Base-by-base conservation (phyloP, 2,113 vertebrate species). In the Chiloscyllium plagiosum region DNA sequence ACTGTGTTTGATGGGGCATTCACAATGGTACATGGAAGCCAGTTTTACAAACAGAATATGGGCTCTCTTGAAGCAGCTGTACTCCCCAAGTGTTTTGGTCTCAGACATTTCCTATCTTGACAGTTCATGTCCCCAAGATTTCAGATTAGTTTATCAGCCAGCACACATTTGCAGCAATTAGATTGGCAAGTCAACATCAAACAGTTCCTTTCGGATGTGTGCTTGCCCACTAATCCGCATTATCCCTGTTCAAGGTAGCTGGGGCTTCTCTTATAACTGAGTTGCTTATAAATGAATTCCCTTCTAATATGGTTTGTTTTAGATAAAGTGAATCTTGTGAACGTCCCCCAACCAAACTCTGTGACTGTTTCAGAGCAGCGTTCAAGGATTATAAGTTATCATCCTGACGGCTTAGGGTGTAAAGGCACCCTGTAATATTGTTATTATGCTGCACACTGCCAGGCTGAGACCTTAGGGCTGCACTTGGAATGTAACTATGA, bases 131-230 rank as follows among this genome's bases (percentile, higher is more conserved):
- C 47, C 94, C 42, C 69, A 47, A 52, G 94, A 95, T 72, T 47
- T 95, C 7, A 72, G 42, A 95, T 72, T 50, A 72, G 66, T 24
- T 95, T 72, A 95, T 95, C 66, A 70, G 93, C 42, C 24, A 13
- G 94, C 15, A 17, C 94, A 72, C 69, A 72, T 95, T 95, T 52
- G 42, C 42, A 50, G 68, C 66, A 20, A 72, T 70, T 52, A 72
- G 69, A 95, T 33, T 76, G 94, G 26, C 15, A 72, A 50, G 69
- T 33, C 42, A 95, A 33, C 94, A n/a, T 95, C 69, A 95, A 95
- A 76, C 69, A 29, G 69, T 69, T 95, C 69, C 42, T 95, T 70
- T 70, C 29, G 69, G 47, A 37, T 29, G 33, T 2, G 13, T 95
- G n/a, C 42, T 50, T 6, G 42, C 37, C 13, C 94, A 72, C 68